A percentile compares a stretch with the other conserved stretches of the same genome.
These are phyloP conservation scores for Sinella curviseta DNA, from an alignment of 1,140 invertebrate genomes.

Conservation along the genomic window DNA sequence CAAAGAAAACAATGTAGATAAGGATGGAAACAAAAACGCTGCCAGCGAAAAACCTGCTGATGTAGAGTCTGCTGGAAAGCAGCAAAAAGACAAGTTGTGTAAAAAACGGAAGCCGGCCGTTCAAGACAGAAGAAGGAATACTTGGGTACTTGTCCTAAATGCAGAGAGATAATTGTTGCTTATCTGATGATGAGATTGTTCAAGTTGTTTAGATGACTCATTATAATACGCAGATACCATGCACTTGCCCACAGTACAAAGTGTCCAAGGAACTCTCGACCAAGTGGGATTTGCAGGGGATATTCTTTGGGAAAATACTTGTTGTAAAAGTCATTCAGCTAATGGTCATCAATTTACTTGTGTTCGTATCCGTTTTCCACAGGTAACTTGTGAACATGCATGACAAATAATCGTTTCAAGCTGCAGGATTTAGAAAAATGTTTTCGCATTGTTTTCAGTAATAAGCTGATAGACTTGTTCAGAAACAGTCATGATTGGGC, in stretches of 20 bases:
- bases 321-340: background rate
- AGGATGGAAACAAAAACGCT: too few species aligned
- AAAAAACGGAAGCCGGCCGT: too few species aligned
- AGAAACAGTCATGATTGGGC: background rate
- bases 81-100: too few species aligned
- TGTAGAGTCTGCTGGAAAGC: too few species aligned
- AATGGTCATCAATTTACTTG: background rate
- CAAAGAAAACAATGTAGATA: too few species aligned
- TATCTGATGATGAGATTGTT: background rate
- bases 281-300: background rate
- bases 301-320: background rate
- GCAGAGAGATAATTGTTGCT: background rate
- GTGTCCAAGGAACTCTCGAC: background rate
- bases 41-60: too few species aligned
- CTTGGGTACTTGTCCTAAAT: background rate
- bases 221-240: background rate
- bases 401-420: background rate
- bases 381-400: background rate
- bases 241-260: conserved; percentile 2
- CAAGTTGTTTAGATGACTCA: too few species aligned
- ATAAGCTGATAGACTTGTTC: background rate
- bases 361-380: background rate
- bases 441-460: background rate
- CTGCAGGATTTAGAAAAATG: background rate
- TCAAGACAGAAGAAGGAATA: background rate